Evolutionary conservation across 2,113 vertebrate genomes (phyloP), one percentile per base, ranked within the genome.

Genomic region (Fulmarus glacialis): DNA sequence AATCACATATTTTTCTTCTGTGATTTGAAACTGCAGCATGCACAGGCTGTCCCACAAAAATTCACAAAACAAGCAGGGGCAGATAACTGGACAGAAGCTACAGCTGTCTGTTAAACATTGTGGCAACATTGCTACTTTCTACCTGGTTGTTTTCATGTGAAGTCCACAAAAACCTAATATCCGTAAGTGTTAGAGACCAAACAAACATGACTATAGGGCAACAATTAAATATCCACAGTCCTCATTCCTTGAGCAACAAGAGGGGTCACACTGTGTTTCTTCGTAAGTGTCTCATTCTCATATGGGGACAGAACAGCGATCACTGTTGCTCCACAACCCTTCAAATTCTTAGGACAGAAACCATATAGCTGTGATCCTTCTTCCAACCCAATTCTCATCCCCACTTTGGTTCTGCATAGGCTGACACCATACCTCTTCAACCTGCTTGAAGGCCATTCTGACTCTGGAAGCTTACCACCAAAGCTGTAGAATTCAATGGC

Each of bases 341-440:
- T 72, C 45, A 38, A 38, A 48, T 38, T 64, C 67, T 18, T 15
- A 7, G 11, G 19, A 26, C 9, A 8, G n/a, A 91, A 92, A 67
- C 32, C 20, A 43, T 1, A 24, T 0, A 64, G 30, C 9, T 20
- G 19, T 12, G 27, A 36, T 18, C 7, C 19, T 48, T 55, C 21
- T 45, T 81, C 62, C 67, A 87, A 59, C 23, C 22, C 0, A 0
- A 21, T 27, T 68, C 72, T 74, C 38, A 78, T 2, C 27, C 32
- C 15, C 3, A 8, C 30, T 42, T 47, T 34, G 16, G 15, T 24
- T 84, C 42, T 66, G 74, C 73, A 40, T 8, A 62, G 64, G 55
- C 67, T 81, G 53, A 80, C 67, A 73, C n/a, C 13, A 36, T 6
- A 22, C 29, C 23, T 43, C 22, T 82, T 38, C 53, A 60, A 38